These are phyloP conservation scores for Poeciliopsis retropinna DNA, from an alignment of 2,113 vertebrate genomes.

Conservation along the genomic window DNA sequence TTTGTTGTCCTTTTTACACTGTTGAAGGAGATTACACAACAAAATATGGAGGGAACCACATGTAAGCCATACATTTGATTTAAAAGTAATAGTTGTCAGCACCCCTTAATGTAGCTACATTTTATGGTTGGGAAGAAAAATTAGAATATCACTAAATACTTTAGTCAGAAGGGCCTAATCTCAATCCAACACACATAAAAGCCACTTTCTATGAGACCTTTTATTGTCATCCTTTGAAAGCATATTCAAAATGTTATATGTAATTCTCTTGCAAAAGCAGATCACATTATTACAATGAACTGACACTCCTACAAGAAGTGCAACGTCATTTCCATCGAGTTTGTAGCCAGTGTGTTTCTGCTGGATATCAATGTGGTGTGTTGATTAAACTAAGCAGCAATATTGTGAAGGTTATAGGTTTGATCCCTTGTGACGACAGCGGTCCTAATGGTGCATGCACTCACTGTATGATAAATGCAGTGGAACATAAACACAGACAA, in stretches of 20 bases:
- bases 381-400: slow-evolving; percentile 30
- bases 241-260: slow-evolving; percentile 3
- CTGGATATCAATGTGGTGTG: slow-evolving; percentile 10
- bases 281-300: slow-evolving; percentile 11
- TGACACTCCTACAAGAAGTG: slow-evolving; percentile 13
- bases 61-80: slow-evolving; percentile 50
- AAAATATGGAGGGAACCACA: slow-evolving; percentile 47
- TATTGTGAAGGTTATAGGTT: slow-evolving; percentile 35
- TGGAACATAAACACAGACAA: slow-evolving; percentile 26
- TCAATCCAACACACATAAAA: neutral
- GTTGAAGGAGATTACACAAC: slow-evolving; percentile 48
- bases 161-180: neutral
- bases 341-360: neutral
- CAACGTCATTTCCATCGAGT: slow-evolving; percentile 6
- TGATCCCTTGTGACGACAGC: slow-evolving; percentile 42
- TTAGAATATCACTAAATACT: neutral
- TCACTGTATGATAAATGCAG: slow-evolving; percentile 49
- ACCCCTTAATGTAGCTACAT: neutral
- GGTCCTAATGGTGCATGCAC: slow-evolving; percentile 40
- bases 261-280: slow-evolving; percentile 7
- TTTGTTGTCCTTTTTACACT: slow-evolving; percentile 62
- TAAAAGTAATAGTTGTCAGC: slow-evolving; percentile 22
- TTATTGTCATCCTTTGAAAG: neutral
- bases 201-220: neutral
- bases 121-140: neutral